These are phyloP conservation scores for Sinella curviseta DNA, from an alignment of 1,140 invertebrate species.

Conservation along the genomic window DNA sequence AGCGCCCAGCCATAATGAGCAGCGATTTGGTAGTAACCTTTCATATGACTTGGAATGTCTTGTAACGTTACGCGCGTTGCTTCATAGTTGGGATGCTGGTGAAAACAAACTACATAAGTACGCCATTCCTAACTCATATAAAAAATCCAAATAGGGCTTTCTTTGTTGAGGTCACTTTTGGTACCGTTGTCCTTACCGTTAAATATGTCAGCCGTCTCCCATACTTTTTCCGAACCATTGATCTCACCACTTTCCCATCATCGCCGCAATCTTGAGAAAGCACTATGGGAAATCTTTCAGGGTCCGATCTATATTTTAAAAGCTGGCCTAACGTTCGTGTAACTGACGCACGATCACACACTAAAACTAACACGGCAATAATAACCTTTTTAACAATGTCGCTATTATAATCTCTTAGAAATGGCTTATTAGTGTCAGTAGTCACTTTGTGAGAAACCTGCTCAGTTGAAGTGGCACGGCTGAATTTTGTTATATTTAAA, in stretches of 20 bases:
- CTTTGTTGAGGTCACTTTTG: constrained; percentile 89
- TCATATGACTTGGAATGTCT: constrained; percentile 63
- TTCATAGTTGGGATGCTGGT: constrained; percentile 67
- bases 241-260: constrained; percentile 56
- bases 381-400: constrained; percentile 53
- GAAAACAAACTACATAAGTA: not conserved
- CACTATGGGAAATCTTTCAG: constrained; percentile 91
- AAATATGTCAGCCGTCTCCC: constrained; percentile 77
- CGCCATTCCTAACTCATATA: not conserved
- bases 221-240: not conserved
- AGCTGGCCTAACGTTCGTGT: constrained; percentile 84
- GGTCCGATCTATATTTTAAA: constrained; percentile 79
- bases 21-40: constrained; percentile 95
- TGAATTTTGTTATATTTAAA: not conserved
- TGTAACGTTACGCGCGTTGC: not conserved
- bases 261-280: constrained; percentile 91
- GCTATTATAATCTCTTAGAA: not conserved
- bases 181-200: constrained; percentile 69
- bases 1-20: constrained; percentile 95
- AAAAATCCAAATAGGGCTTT: constrained; percentile 66
- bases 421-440: not conserved
- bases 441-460: not conserved
- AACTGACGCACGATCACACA: constrained; percentile 90
- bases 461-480: no score
- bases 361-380: constrained; percentile 87